phyloP scores from a whole-genome alignment of 2,797 vertebrate genomes.

The Loriculus beryllinus region DNA sequence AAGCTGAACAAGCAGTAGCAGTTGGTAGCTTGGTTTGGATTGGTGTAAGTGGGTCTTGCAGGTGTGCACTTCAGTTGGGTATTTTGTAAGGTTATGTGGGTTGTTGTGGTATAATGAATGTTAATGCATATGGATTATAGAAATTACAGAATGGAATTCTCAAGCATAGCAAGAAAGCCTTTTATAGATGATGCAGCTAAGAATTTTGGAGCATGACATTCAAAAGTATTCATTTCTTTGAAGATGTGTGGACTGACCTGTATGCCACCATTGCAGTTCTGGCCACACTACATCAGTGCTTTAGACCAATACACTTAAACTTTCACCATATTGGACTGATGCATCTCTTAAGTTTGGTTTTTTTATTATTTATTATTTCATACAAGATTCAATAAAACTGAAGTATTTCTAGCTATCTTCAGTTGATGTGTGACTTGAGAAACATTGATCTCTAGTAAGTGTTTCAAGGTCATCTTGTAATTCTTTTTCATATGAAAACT shows the following conservation, averaged over 20 bases:
- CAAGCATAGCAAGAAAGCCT: neutral
- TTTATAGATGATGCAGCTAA: neutral
- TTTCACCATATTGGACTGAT: neutral
- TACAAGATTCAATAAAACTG: neutral
- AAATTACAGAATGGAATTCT: slow-evolving; percentile 41
- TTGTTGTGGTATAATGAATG: neutral
- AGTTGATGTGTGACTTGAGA: neutral
- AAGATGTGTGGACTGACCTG: neutral
- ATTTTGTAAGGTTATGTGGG: neutral
- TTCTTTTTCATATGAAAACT: neutral
- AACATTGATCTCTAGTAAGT: neutral
- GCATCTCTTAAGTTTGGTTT: neutral
- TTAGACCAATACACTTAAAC: neutral
- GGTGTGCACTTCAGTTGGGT: neutral
- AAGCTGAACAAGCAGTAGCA: neutral
- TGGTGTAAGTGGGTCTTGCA: neutral
- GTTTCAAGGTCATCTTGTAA: neutral
- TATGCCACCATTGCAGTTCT: neutral
- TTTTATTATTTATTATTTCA: neutral
- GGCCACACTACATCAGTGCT: neutral
- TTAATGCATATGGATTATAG: neutral
- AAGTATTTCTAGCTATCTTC: neutral
- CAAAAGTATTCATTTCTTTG: neutral
- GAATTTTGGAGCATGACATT: neutral
- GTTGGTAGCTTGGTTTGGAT: neutral